These are phyloP conservation scores for Lithophane leautieri DNA, from an alignment of 2,888 invertebrate genomes.

Conservation along the genomic window DNA sequence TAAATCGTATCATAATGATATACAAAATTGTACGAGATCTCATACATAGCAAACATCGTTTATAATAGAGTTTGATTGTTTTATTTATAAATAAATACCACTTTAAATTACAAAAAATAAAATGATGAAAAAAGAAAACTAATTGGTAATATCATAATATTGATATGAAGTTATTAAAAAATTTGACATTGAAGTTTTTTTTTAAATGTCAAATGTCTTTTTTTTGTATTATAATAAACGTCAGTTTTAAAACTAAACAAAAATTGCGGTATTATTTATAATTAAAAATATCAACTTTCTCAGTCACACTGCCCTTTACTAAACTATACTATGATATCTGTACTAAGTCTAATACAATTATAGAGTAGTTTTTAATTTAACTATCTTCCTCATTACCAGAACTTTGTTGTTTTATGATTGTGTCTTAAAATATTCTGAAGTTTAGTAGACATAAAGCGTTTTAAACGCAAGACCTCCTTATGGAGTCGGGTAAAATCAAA, in stretches of 20 bases:
- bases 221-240: not conserved
- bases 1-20: conserved; percentile 47
- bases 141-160: not conserved
- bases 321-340: conserved; percentile 70
- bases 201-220: not conserved
- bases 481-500: not conserved
- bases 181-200: conserved; percentile 22
- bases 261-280: conserved; percentile 34
- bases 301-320: conserved; percentile 66
- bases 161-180: conserved; percentile 3
- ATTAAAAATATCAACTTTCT: conserved; percentile 47
- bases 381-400: conserved; percentile 54
- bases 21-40: conserved; percentile 61
- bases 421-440: conserved; percentile 19
- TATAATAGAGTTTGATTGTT: conserved; percentile 31
- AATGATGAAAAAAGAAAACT: not conserved
- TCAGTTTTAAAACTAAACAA: not conserved
- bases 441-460: not conserved
- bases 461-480: not conserved
- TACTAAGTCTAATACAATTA: conserved; percentile 61
- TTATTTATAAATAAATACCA: conserved; percentile 47
- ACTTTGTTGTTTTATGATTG: conserved; percentile 47
- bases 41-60: conserved; percentile 46
- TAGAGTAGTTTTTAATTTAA: conserved; percentile 59
- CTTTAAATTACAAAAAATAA: not conserved